Evolutionary conservation across 2,888 invertebrate species (phyloP).

Genomic region (Mythimna pallens): DNA sequence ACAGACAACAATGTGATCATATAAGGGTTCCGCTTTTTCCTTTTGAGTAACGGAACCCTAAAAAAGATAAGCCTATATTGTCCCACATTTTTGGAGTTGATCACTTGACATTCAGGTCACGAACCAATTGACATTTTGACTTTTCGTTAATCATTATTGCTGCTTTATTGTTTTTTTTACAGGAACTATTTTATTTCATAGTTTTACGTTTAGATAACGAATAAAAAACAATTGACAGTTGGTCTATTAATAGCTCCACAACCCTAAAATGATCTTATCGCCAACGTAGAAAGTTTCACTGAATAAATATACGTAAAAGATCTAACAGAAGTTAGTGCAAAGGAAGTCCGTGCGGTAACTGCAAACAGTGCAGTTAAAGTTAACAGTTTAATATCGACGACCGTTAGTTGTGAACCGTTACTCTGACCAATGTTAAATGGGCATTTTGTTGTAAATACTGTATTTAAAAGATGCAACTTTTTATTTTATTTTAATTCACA

Average conservation of each 20-base stretch:
- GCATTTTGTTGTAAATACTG: conserved; percentile 1
- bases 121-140: too few species aligned
- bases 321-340: conserved; percentile 31
- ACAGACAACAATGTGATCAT: too few species aligned
- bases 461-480: too few species aligned
- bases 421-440: not conserved
- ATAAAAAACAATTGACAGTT: conserved; percentile 12
- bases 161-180: too few species aligned
- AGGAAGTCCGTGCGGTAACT: conserved; percentile 41
- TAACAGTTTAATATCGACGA: conserved; percentile 37
- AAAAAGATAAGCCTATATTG: too few species aligned
- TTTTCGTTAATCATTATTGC: too few species aligned
- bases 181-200: too few species aligned
- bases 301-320: conserved; percentile 52
- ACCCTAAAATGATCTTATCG: conserved; percentile 5
- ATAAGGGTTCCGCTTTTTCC: too few species aligned
- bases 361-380: conserved; percentile 39
- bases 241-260: conserved; percentile 5
- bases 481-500: too few species aligned
- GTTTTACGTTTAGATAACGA: not conserved
- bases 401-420: conserved; percentile 9
- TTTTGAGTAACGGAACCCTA: too few species aligned
- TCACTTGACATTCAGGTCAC: too few species aligned
- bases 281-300: conserved; percentile 39
- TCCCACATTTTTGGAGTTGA: too few species aligned